These are phyloP conservation scores for Pheosia tremula DNA, from an alignment of 2,888 invertebrate species.

Conservation along the genomic window DNA sequence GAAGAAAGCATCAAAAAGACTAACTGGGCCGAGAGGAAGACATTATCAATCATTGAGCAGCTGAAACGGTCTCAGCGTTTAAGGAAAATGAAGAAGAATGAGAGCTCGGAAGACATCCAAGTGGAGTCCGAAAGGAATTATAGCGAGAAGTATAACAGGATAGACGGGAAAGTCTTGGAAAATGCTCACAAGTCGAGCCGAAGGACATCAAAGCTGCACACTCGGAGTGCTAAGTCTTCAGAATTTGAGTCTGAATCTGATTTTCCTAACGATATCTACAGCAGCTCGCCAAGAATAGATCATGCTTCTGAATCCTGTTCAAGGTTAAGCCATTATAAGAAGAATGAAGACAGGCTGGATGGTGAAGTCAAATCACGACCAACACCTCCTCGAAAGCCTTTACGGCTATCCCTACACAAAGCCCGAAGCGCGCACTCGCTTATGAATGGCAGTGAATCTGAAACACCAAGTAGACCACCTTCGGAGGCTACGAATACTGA, in stretches of 20 bases:
- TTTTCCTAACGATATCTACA: constrained; percentile 74
- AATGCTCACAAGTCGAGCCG: constrained; percentile 82
- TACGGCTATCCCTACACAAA: constrained; percentile 92
- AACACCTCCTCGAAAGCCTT: constrained; percentile 93
- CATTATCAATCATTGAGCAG: constrained; percentile 77
- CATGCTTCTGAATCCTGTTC: constrained; percentile 85
- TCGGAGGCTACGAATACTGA: constrained; percentile 52
- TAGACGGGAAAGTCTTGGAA: constrained; percentile 81
- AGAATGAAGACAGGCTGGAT: constrained; percentile 66
- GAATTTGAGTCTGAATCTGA: constrained; percentile 91
- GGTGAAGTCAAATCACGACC: constrained; percentile 85
- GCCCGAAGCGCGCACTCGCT: constrained; percentile 93
- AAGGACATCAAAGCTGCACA: constrained; percentile 75
- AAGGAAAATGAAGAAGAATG: constrained; percentile 71
- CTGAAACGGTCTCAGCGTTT: constrained; percentile 74
- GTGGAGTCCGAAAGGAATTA: constrained; percentile 77
- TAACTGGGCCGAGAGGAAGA: constrained; percentile 79
- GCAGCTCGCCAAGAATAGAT: constrained; percentile 76
- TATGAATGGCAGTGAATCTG: constrained; percentile 72
- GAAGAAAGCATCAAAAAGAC: constrained; percentile 80
- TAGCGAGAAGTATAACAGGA: constrained; percentile 62
- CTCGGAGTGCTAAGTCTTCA: constrained; percentile 88
- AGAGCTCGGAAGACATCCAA: constrained; percentile 77
- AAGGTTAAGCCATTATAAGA: constrained; percentile 70
- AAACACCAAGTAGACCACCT: constrained; percentile 64